Conservation (phyloP, 2,797 vertebrate genomes). For the Rhyacichthys aspro region DNA sequence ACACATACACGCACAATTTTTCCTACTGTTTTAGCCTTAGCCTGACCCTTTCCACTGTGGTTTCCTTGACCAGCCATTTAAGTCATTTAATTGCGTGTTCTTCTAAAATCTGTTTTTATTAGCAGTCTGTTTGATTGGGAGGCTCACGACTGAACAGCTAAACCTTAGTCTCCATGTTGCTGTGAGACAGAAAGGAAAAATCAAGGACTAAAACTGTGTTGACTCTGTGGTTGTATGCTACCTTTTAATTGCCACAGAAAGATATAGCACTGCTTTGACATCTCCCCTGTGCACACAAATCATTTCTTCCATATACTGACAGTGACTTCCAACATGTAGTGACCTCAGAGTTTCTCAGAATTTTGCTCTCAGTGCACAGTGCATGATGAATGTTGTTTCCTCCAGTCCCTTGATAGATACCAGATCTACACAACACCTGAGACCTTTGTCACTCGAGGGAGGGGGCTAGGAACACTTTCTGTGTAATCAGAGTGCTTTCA, state of each 20-base stretch:
- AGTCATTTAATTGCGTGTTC: conserved; percentile 50
- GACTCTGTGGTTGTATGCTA: not conserved
- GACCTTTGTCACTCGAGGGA: conserved; percentile 29
- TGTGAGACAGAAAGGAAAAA: not conserved
- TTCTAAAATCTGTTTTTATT: conserved; percentile 46
- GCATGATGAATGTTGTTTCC: conserved; percentile 38
- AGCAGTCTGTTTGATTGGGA: conserved; percentile 18
- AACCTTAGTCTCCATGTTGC: conserved; percentile 31
- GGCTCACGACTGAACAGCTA: conserved; percentile 32
- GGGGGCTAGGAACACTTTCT: not conserved
- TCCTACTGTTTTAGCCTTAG: conserved; percentile 36
- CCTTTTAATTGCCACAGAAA: not conserved
- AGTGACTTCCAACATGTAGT: conserved; percentile 12
- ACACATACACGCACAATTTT: conserved; percentile 21
- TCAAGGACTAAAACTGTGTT: not conserved
- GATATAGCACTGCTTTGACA: conserved; percentile 1
- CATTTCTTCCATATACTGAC: conserved; percentile 16
- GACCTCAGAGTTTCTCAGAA: conserved; percentile 18
- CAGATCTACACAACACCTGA: conserved; percentile 39
- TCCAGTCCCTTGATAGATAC: conserved; percentile 30
- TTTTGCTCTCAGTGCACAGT: conserved; percentile 9
- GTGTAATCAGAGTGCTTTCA: not conserved
- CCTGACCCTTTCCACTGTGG: conserved; percentile 45
- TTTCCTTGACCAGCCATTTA: conserved; percentile 43
- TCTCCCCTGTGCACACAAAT: conserved; percentile 19